These are phyloP conservation scores for Ctenomys sociabilis DNA, from an alignment of 2,113 vertebrate genomes.

Conservation along the genomic window DNA sequence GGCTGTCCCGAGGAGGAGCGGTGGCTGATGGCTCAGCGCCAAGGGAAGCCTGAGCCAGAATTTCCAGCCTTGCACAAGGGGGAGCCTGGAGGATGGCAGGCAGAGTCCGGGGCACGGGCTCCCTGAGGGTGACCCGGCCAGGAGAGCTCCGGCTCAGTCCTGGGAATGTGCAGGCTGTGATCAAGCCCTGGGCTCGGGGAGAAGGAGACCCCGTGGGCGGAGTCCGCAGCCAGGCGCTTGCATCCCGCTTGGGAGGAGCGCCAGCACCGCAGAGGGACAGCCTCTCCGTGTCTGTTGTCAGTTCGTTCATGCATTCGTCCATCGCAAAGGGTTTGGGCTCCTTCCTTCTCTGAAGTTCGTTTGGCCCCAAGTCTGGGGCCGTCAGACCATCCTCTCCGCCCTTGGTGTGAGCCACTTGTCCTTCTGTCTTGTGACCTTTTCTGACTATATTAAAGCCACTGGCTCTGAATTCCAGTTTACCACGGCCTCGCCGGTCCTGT, in stretches of 20 bases:
- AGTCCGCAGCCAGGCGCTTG: neutral
- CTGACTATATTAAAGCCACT: neutral
- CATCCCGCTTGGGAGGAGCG: neutral
- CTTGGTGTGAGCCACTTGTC: neutral
- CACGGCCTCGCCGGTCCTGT: neutral
- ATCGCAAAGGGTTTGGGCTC: neutral
- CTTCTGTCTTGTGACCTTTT: neutral
- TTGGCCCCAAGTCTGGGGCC: neutral
- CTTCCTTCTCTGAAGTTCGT: neutral
- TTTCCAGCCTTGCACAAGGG: neutral
- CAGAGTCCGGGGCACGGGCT: neutral
- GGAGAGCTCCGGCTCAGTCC: neutral
- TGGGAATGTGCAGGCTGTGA: neutral
- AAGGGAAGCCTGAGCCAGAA: neutral
- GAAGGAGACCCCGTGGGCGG: neutral
- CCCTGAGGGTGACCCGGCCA: neutral
- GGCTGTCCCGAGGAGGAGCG: neutral
- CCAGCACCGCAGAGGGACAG: neutral
- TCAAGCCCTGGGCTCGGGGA: no score
- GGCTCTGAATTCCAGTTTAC: neutral
- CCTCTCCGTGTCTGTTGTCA: no score
- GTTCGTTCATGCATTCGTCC: rapidly evolving
- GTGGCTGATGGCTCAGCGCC: neutral
- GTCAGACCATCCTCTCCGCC: neutral
- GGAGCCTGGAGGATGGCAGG: neutral